Conservation (phyloP, 2,113 vertebrate genomes). For the Fregetta grallaria region DNA sequence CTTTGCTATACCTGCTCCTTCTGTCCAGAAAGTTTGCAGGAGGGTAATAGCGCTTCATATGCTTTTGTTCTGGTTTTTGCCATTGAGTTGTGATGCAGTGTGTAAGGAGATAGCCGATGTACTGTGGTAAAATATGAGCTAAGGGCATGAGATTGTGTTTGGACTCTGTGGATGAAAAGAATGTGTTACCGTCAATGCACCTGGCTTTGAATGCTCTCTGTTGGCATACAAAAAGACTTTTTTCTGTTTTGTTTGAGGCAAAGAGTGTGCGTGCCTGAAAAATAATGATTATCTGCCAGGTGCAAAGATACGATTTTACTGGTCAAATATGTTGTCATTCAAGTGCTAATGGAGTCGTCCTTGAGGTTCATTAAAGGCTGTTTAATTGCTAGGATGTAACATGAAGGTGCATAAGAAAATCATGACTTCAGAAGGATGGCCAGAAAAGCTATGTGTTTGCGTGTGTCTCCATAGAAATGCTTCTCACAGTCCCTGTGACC, state of each 20-base stretch:
- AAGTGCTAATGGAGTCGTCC: background rate
- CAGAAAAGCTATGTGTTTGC: rapidly evolving
- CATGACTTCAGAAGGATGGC: background rate
- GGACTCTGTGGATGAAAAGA: background rate
- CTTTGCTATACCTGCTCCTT: rapidly evolving
- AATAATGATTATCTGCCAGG: background rate
- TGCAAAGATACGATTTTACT: background rate
- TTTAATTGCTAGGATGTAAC: background rate
- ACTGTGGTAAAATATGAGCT: background rate
- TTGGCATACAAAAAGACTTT: background rate
- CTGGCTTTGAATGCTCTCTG: background rate
- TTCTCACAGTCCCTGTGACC: background rate
- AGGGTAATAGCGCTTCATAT: background rate
- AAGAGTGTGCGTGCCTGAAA: background rate
- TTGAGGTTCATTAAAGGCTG: background rate
- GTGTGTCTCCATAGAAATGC: background rate
- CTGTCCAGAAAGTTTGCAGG: background rate
- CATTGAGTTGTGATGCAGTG: background rate
- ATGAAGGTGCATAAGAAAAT: background rate
- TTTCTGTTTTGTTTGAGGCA: background rate
- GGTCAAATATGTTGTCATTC: background rate
- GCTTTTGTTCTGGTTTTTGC: background rate
- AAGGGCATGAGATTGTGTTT: background rate
- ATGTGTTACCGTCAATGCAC: background rate
- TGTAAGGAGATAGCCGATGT: background rate